Evolutionary conservation across 2,113 vertebrate genomes (phyloP).

Genomic region (Scomber colias): DNA sequence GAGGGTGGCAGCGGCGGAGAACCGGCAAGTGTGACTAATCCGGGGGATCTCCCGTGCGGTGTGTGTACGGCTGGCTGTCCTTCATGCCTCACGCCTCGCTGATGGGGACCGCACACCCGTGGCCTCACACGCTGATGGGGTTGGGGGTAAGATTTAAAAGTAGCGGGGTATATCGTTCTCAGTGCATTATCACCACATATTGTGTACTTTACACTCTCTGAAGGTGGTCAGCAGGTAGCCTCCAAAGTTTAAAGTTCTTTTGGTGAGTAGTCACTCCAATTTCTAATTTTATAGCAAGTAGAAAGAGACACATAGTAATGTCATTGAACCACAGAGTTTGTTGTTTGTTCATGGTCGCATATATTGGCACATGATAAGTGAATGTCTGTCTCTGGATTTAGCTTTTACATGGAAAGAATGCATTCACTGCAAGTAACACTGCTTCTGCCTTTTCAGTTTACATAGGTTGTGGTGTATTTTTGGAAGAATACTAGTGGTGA

Average conservation of each 20-base stretch:
- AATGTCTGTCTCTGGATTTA: neutral
- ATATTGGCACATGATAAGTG: neutral
- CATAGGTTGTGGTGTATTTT: neutral
- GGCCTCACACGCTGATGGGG: constrained; percentile 18
- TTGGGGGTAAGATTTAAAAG: neutral
- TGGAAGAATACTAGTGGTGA: neutral
- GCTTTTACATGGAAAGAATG: no score
- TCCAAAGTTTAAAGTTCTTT: neutral
- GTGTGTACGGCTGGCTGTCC: constrained; percentile 69
- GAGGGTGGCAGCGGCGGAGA: constrained; percentile 54
- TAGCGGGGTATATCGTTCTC: neutral
- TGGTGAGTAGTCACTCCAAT: neutral
- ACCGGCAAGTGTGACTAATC: constrained; percentile 77
- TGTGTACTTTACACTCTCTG: constrained; percentile 20
- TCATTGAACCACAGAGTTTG: neutral
- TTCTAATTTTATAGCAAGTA: neutral
- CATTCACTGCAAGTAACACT: neutral
- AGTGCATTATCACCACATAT: constrained; percentile 20
- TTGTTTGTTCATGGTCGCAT: neutral
- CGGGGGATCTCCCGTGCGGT: constrained; percentile 78
- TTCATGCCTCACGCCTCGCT: constrained; percentile 73
- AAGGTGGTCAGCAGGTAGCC: neutral
- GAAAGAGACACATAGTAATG: neutral
- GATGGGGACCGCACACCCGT: constrained; percentile 44
- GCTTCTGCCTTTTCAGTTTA: no score